Conservation (phyloP, 2,888 invertebrate species). For the Mimumesa dahlbomi region DNA sequence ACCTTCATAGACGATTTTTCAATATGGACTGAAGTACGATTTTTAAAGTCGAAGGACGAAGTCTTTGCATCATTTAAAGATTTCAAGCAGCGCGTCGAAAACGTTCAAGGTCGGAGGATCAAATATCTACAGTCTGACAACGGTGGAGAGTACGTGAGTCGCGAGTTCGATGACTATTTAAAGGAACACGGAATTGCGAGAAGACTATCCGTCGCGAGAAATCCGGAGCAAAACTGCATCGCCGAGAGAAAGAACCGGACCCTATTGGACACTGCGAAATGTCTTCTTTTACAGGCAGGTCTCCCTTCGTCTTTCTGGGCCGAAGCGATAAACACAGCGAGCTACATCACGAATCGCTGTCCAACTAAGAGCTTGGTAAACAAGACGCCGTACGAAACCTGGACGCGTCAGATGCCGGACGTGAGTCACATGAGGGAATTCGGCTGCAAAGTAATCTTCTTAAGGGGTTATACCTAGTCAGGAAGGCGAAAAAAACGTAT, state of each 20-base stretch:
- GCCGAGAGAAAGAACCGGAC: conserved; percentile 16
- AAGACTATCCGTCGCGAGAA: background rate
- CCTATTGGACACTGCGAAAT: conserved; percentile 7
- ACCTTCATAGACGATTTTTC: conserved; percentile 20
- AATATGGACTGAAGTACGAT: background rate
- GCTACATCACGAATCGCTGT: conserved; percentile 21
- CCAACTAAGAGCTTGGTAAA: conserved; percentile 5
- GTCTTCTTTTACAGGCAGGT: background rate
- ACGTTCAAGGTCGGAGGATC: background rate
- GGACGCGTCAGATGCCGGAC: background rate
- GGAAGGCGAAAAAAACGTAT: no score
- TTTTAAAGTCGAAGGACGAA: background rate
- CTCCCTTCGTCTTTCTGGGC: conserved; percentile 10
- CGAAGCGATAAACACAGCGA: conserved; percentile 15
- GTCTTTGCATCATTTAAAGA: background rate
- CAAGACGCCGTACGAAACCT: background rate
- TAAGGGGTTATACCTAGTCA: no score
- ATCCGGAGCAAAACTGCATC: conserved; percentile 14
- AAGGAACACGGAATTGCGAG: background rate
- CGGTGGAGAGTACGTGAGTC: conserved; percentile 6
- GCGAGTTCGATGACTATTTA: background rate
- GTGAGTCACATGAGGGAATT: background rate
- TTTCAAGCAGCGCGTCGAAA: background rate
- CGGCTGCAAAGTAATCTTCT: background rate
- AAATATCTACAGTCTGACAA: conserved; percentile 16